phyloP scores from a whole-genome alignment of 2,797 vertebrate genomes.

The Acomys russatus region DNA sequence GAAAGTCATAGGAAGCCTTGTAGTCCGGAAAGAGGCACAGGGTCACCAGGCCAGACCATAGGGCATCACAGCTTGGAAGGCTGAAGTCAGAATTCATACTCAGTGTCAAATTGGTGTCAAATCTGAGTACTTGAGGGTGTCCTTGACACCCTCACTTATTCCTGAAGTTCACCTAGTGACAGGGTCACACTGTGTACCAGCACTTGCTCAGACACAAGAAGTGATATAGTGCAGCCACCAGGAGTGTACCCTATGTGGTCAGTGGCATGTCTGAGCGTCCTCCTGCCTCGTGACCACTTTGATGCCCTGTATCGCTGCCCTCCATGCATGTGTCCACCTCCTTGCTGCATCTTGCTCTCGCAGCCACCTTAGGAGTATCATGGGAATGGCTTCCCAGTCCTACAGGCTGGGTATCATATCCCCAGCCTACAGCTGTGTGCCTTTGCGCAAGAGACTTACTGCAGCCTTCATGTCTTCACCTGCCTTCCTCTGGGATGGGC shows the following conservation, averaged over 20 bases:
- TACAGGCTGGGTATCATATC: not conserved
- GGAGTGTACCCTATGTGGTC: not conserved
- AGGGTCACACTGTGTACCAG: not conserved
- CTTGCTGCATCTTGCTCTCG: not conserved
- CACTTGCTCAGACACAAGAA: not conserved
- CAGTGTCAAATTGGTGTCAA: accelerated
- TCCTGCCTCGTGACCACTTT: not conserved
- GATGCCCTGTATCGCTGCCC: not conserved
- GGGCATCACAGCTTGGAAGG: not conserved
- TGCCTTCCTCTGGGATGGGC: accelerated
- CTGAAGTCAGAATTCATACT: accelerated
- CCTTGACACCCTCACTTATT: not conserved
- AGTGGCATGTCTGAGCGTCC: not conserved
- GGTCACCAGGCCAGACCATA: not conserved
- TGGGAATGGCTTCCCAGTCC: not conserved
- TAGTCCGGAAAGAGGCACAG: no score
- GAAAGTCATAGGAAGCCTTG: not conserved
- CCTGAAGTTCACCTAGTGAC: accelerated
- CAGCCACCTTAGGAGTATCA: not conserved
- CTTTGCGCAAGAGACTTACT: constrained; percentile 14
- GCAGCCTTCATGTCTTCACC: not conserved
- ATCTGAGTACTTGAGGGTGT: accelerated
- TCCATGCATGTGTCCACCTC: not conserved
- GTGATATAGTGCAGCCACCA: not conserved
- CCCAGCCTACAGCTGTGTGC: not conserved